A percentile compares a stretch with the other conserved stretches of the same genome.
These are phyloP conservation scores for Rhamphomyia laevipes DNA, from an alignment of 2,888 invertebrate species.

Conservation along the genomic window DNA sequence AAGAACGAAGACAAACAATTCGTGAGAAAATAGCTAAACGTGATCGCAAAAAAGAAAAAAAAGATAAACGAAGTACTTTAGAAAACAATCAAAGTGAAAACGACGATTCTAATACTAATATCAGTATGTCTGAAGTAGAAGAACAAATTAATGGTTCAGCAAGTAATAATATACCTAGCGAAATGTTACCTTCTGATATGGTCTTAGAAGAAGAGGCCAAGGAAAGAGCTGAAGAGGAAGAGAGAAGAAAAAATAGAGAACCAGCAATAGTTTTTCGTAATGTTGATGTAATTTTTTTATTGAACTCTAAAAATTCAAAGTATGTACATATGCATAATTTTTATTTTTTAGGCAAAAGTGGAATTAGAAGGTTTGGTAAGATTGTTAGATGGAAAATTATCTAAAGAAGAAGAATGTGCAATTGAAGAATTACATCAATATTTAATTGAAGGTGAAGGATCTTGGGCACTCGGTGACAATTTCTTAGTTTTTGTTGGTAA, in stretches of 20 bases:
- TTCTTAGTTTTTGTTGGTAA: slow-evolving; percentile 64
- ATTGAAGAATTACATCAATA: slow-evolving; percentile 79
- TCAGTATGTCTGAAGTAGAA: slow-evolving; percentile 28
- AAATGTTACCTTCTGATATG: slow-evolving; percentile 41
- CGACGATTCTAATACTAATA: slow-evolving; percentile 8
- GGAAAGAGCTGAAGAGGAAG: slow-evolving; percentile 54
- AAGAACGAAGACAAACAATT: slow-evolving; percentile 53
- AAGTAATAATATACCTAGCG: slow-evolving; percentile 26
- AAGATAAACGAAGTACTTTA: slow-evolving; percentile 23
- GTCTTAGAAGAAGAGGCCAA: slow-evolving; percentile 48
- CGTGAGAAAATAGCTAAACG: slow-evolving; percentile 63
- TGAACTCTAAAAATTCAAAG: background rate
- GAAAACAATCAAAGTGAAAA: background rate
- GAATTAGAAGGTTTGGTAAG: slow-evolving; percentile 63
- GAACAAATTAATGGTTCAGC: slow-evolving; percentile 34
- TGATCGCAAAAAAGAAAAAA: slow-evolving; percentile 62
- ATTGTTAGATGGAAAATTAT: slow-evolving; percentile 57
- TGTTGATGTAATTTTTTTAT: slow-evolving; percentile 49
- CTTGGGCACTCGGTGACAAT: slow-evolving; percentile 84
- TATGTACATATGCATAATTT: slow-evolving; percentile 1
- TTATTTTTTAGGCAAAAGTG: slow-evolving; percentile 44
- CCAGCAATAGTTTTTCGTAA: slow-evolving; percentile 71
- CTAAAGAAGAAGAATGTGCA: slow-evolving; percentile 58
- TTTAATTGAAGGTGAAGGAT: slow-evolving; percentile 78
- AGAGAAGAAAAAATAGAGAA: slow-evolving; percentile 56